phyloP scores from a whole-genome alignment of 1,140 invertebrate genomes.

The Nephila pilipes region DNA sequence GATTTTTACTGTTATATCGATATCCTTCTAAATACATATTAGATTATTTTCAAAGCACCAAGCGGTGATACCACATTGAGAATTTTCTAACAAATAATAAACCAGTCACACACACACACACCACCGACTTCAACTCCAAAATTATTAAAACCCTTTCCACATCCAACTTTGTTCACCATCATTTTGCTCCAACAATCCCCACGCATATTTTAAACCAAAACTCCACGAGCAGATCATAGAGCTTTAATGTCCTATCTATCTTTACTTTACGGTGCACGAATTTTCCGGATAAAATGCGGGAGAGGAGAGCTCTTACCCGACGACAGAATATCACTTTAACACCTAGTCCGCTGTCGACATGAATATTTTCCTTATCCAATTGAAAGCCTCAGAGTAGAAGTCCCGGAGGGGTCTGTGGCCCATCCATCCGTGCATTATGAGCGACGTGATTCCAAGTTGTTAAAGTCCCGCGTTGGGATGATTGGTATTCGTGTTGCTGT shows the following conservation, averaged over 20 bases:
- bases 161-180: neutral
- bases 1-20: no score
- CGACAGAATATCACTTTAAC: conserved; percentile 16
- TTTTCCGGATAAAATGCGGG: neutral
- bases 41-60: no score
- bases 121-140: neutral
- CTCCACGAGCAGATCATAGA: neutral
- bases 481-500: neutral
- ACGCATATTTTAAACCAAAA: neutral
- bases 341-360: neutral
- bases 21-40: no score
- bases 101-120: neutral
- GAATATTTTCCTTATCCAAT: conserved; percentile 31
- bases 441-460: neutral
- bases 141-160: neutral
- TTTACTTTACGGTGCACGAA: neutral
- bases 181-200: neutral
- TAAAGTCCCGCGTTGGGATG: neutral
- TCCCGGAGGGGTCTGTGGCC: neutral
- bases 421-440: neutral
- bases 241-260: neutral
- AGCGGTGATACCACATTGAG: neutral
- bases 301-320: neutral
- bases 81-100: neutral
- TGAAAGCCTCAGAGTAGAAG: neutral